Evolutionary conservation across 2,113 vertebrate genomes (phyloP), one percentile per base, ranked within the genome.

Genomic region (Anser cygnoides): DNA sequence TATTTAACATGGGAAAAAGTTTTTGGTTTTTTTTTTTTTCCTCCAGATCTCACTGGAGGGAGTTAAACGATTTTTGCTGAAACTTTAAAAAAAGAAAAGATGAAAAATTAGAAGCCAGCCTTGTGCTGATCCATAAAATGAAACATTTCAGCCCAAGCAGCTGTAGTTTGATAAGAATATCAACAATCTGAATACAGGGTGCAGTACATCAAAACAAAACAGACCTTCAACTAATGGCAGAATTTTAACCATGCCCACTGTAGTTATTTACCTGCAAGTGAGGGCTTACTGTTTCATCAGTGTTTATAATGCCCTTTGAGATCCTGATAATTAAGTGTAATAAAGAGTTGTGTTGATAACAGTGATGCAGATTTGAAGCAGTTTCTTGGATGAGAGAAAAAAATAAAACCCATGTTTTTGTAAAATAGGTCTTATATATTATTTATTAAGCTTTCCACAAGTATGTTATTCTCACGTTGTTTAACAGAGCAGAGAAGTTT

Each of bases 401-500:
- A 35, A 22, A 62, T 12, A 41, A 89, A 87, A 50, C 3, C 21
- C 0, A 0, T 41, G 1, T 1, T 61, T 85, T 79, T 61, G 7
- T 50, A 4, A 67, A 89, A 87, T 39, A 79, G 61, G 16, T 5
- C 13, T 25, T 46, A 9, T 71, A 50, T 18, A 19, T 84, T 46
- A 43, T 74, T 93, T 80, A 70, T 80, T 74, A 55, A 26, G 41
- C 37, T 58, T 61, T 73, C 28, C 89, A 33, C 18, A 54, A 67
- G 10, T 8, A 11, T 71, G 35, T 25, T 84, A 39, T 82, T 95
- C 71, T 87, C 33, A 31, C 4, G 2, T 71, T 70, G 25, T 87
- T 97, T 83, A 94, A 73, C n/a, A 58, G 11, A 76, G 62, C 58
- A 90, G 87, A 83, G 52, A 41, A 43, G 25, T 91, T 84, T 85